phyloP scores from a whole-genome alignment of 2,888 invertebrate species.

The Drosophila lacicola region DNA sequence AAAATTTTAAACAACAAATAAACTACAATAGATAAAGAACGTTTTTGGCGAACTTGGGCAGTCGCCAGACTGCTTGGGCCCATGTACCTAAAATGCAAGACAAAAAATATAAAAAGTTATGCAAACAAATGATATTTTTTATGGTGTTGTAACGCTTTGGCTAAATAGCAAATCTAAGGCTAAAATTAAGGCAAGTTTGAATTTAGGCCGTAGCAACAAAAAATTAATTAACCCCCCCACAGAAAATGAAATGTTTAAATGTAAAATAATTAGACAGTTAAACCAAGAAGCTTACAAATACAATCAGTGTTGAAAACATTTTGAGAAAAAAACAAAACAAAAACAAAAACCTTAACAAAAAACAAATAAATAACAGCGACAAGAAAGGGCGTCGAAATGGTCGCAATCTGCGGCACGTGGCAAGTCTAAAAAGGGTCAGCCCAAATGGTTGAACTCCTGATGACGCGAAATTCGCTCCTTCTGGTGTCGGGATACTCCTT shows the following conservation, averaged over 20 bases:
- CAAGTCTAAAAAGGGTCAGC: constrained; percentile 58
- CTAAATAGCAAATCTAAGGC: constrained; percentile 53
- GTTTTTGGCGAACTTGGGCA: constrained; percentile 46
- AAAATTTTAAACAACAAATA: constrained; percentile 4
- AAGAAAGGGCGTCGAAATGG: constrained; percentile 47
- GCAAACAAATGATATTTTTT: constrained; percentile 68
- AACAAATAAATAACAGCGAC: constrained; percentile 26
- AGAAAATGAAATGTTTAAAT: constrained; percentile 78
- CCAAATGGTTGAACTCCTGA: constrained; percentile 29
- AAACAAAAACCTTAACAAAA: constrained; percentile 23
- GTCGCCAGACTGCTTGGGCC: constrained; percentile 49
- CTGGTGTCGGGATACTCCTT: constrained; percentile 25
- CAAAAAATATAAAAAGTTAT: constrained; percentile 23
- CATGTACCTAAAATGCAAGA: constrained; percentile 65
- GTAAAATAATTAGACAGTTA: constrained; percentile 82
- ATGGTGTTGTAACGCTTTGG: constrained; percentile 74
- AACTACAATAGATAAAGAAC: constrained; percentile 24
- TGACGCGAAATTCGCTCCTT: constrained; percentile 15
- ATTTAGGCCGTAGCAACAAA: constrained; percentile 60
- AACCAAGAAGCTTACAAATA: constrained; percentile 84
- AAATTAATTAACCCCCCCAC: constrained; percentile 52
- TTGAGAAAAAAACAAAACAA: constrained; percentile 48
- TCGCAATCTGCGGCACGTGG: constrained; percentile 61
- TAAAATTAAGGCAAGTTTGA: constrained; percentile 63
- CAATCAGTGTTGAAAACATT: constrained; percentile 84